Base-by-base conservation (phyloP, 2,888 invertebrate genomes). In the Ypsolopha sequella region DNA sequence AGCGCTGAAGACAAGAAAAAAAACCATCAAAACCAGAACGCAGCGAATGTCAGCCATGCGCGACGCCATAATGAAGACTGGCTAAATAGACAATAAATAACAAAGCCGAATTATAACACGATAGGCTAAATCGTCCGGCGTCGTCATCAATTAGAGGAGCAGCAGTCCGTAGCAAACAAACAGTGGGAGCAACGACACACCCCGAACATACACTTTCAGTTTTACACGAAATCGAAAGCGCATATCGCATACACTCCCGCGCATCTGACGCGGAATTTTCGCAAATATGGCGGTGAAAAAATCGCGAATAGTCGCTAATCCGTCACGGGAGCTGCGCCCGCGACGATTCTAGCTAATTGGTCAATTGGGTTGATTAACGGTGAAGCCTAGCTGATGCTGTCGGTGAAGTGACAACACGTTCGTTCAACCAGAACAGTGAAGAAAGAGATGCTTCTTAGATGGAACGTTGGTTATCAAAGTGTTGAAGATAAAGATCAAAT, bases 131-230 rank as follows among this genome's bases (percentile, higher is more conserved):
- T 65, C 63, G 65, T 62, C 64, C 60, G 60, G 66, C 64, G 64
- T 41, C 36, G 35, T 45, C 44, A 34, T 51, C 50, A 65, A 64
- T 68, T 69, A 67, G 60, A 62, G 58, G 61, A 61, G 67, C 81
- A 76, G 70, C 82, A 75, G 76, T 71, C 66, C 82, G 73, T 80
- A 74, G 73, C 82, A 84, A 85, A 84, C 80, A 85, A 84, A 82
- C 84, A 81, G 66, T 60, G 65, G 41, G 73, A 82, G 84, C 82
- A 84, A 80, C 77, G 81, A 82, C 84, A 82, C 69, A 68, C 71
- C 73, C 84, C 81, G 78, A 84, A 85, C 85, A 80, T 80, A 77
- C 67, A 80, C 86, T 85, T 81, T 86, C 82, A 73, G 78, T 86
- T 85, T 85, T 24, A 24, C 84, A 70, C 73, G 78, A 84, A 84